A percentile compares a stretch with the other conserved stretches of the same genome.
Evolutionary conservation across 2,888 invertebrate genomes (phyloP).

Genomic region (Iselma pallidipennis): DNA sequence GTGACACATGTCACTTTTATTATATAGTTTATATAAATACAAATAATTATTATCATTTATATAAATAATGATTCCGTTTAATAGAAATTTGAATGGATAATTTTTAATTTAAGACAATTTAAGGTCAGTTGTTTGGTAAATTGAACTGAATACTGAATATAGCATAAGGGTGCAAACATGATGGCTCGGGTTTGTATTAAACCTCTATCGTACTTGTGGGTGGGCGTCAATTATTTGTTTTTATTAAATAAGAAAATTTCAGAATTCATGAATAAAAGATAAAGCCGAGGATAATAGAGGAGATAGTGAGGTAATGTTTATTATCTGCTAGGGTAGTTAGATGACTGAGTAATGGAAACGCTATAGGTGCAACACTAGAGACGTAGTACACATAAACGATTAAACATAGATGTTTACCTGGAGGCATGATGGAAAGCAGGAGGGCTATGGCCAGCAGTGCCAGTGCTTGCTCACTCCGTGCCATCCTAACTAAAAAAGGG

Average conservation of each 20-base stretch:
- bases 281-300: background rate
- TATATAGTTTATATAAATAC: constrained; percentile 2
- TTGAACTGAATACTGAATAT: no score
- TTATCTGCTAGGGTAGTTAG: background rate
- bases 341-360: constrained; percentile 6
- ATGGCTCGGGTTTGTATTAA: background rate
- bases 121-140: background rate
- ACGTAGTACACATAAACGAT: background rate
- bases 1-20: constrained; percentile 22
- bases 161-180: no score
- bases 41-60: background rate
- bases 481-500: constrained; percentile 51
- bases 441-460: constrained; percentile 53
- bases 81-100: background rate
- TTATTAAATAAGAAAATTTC: background rate
- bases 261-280: constrained; percentile 8
- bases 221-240: background rate
- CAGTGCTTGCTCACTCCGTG: constrained; percentile 49
- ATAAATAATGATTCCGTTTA: constrained; percentile 10
- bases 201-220: background rate
- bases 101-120: background rate
- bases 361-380: no score
- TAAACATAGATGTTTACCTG: constrained; percentile 44
- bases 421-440: constrained; percentile 53
- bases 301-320: background rate